Evolutionary conservation across 2,797 vertebrate species (phyloP).

Genomic region (Alcedo quadribrachys): DNA sequence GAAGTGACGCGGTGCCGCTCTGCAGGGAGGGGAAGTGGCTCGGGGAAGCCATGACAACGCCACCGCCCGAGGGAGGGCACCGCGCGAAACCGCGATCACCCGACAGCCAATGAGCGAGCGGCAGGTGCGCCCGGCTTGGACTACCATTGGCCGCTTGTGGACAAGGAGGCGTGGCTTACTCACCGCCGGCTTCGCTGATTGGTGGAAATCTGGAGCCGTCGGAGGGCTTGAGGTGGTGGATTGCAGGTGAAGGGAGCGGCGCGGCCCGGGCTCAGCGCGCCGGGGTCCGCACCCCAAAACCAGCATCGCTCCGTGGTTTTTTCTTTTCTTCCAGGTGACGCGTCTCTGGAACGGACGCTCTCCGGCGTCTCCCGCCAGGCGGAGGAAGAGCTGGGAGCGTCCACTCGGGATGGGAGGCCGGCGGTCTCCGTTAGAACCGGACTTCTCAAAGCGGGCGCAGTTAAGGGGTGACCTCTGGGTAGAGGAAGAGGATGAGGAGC

Average conservation of each 20-base stretch:
- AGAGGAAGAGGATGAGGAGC: conserved; percentile 53
- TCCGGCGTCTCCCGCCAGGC: neutral
- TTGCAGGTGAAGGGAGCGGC: neutral
- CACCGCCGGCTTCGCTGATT: neutral
- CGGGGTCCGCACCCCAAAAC: neutral
- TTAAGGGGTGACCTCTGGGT: conserved; percentile 2
- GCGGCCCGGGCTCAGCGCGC: rapidly evolving
- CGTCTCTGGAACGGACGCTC: conserved; percentile 49
- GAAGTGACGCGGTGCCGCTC: neutral
- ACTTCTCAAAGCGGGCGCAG: conserved; percentile 56
- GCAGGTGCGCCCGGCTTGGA: rapidly evolving
- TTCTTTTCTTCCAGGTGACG: neutral
- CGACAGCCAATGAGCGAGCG: neutral
- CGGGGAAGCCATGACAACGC: neutral
- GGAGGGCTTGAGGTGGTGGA: neutral
- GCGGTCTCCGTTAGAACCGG: conserved; percentile 75
- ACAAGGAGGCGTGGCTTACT: rapidly evolving
- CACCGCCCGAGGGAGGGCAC: neutral
- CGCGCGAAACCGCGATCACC: neutral
- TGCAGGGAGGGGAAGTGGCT: neutral
- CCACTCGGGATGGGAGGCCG: conserved; percentile 67
- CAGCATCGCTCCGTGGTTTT: rapidly evolving
- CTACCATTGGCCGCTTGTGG: neutral
- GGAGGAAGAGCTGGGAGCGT: conserved; percentile 51
- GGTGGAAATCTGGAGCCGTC: neutral